Conservation (phyloP, 2,113 vertebrate species). For the Corythornis cristatus region DNA sequence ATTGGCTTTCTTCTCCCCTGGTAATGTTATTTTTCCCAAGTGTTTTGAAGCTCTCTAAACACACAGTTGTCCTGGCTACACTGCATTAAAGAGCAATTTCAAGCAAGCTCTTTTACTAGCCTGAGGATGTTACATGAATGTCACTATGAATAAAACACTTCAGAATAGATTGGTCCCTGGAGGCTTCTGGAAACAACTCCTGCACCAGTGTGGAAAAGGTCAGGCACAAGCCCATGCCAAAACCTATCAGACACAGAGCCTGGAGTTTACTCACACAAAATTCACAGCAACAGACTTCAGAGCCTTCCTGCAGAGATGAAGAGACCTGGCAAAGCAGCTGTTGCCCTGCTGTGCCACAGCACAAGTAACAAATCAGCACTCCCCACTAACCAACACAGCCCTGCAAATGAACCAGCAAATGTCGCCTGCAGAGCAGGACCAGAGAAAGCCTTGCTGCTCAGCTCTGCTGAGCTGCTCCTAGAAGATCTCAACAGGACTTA, state of each 20-base stretch:
- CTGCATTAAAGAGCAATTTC: neutral
- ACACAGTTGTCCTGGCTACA: neutral
- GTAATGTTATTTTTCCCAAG: neutral
- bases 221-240: neutral
- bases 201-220: constrained; percentile 32
- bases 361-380: neutral
- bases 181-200: constrained; percentile 28
- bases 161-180: constrained; percentile 5
- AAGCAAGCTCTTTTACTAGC: constrained; percentile 1
- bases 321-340: neutral
- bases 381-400: neutral
- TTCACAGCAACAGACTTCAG: neutral
- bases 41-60: neutral
- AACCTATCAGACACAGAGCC: neutral
- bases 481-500: neutral
- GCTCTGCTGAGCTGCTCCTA: neutral
- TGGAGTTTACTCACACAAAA: neutral
- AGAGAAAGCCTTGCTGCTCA: neutral
- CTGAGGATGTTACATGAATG: neutral
- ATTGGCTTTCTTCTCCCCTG: neutral
- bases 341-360: neutral
- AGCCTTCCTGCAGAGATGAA: constrained; percentile 1
- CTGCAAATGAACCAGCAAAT: neutral
- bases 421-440: neutral
- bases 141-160: constrained; percentile 43